Percentiles rank a stretch among this genome's conserved stretches.
These are phyloP conservation scores for Sminthurides aquaticus DNA, from an alignment of 2,888 invertebrate species.

Conservation along the genomic window DNA sequence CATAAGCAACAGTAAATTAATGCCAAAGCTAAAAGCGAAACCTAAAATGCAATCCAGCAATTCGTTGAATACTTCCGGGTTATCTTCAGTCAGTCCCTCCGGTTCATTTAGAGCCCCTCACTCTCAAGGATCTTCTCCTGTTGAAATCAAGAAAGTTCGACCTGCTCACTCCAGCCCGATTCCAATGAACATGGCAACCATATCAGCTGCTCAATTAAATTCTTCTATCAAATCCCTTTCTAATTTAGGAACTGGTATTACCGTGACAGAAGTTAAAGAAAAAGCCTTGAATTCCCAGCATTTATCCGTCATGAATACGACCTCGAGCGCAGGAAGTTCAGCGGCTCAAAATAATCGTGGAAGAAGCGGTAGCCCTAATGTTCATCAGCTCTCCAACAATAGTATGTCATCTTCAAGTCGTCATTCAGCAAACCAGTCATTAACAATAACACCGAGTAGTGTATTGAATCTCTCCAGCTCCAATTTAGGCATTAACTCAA, in stretches of 20 bases:
- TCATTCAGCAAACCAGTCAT: background rate
- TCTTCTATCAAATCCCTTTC: conserved; percentile 16
- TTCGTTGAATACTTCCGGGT: background rate
- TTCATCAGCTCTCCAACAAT: background rate
- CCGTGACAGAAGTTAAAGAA: conserved; percentile 35
- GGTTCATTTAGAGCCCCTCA: background rate
- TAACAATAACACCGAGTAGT: background rate
- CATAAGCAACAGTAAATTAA: background rate
- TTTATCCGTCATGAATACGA: background rate
- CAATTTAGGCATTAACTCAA: background rate
- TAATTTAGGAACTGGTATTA: conserved; percentile 28
- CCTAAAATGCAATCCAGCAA: conserved; percentile 1
- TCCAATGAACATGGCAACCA: background rate
- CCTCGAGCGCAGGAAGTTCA: background rate
- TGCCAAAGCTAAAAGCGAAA: conserved; percentile 20
- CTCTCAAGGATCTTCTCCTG: background rate
- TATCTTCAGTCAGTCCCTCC: background rate
- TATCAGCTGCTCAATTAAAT: conserved; percentile 11
- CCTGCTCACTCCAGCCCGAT: conserved; percentile 17
- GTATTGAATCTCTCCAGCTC: background rate
- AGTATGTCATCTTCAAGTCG: background rate
- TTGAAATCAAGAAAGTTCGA: conserved; percentile 35
- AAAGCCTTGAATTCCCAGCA: conserved; percentile 2
- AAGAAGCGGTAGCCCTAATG: conserved; percentile 20
- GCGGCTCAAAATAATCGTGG: conserved; percentile 7